Conservation (phyloP, 2,113 vertebrate genomes). For the Dicaeum eximium region DNA sequence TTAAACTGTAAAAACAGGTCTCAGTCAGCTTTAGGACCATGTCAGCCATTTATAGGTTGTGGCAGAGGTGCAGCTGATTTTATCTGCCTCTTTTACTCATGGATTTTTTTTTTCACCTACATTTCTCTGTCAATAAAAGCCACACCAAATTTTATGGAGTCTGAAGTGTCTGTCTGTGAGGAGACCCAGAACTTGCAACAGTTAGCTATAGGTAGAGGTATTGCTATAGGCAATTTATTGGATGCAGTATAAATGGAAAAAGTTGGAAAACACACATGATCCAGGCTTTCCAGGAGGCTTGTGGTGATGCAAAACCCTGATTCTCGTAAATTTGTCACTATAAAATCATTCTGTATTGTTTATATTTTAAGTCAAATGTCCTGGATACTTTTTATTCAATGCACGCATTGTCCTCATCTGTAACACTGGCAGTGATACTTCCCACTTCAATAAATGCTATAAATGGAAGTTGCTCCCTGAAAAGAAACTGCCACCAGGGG, state of each 20-base stretch:
- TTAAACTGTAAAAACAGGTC: not conserved
- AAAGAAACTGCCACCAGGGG: not conserved
- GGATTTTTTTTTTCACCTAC: not conserved
- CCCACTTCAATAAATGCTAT: not conserved
- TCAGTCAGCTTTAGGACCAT: not conserved
- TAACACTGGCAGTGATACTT: not conserved
- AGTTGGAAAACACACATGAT: not conserved
- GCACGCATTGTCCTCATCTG: not conserved
- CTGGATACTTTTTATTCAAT: not conserved
- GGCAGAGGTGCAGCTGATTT: not conserved
- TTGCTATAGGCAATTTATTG: rapidly evolving
- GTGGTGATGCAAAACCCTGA: not conserved
- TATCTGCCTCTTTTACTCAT: not conserved
- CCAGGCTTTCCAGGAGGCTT: not conserved
- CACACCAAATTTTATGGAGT: not conserved
- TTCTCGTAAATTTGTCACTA: not conserved
- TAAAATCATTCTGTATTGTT: not conserved
- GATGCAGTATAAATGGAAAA: not conserved
- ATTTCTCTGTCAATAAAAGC: not conserved
- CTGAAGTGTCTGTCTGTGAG: not conserved
- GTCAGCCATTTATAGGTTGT: not conserved
- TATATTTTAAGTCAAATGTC: not conserved
- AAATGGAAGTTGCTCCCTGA: slow-evolving; percentile 28
- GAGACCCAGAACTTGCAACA: not conserved
- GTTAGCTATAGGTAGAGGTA: not conserved